A percentile compares a stretch with the other conserved stretches of the same genome.
Conservation (phyloP, 2,888 invertebrate genomes). For the Andrena dorsata region DNA sequence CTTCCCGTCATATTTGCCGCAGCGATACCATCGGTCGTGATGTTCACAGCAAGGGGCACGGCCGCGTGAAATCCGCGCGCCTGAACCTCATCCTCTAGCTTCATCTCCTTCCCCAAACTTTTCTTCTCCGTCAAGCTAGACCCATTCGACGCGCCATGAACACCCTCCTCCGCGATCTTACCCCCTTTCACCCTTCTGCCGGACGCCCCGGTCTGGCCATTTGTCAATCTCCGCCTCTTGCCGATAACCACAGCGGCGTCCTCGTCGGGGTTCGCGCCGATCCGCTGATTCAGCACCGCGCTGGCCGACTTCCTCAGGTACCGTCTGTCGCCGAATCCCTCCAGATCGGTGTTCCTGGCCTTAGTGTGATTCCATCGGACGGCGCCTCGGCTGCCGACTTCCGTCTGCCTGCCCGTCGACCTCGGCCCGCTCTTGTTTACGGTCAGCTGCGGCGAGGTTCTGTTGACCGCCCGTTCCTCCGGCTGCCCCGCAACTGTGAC, state of each 20-base stretch:
- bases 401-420: constrained; percentile 62
- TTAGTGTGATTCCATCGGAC: constrained; percentile 76
- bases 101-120: constrained; percentile 6
- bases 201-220: constrained; percentile 33
- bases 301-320: constrained; percentile 75
- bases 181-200: constrained; percentile 49
- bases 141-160: constrained; percentile 1
- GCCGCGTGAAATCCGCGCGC: constrained; percentile 18
- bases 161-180: constrained; percentile 24
- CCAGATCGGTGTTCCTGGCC: constrained; percentile 59
- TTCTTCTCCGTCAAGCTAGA: constrained; percentile 20
- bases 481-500: constrained; percentile 60
- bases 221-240: constrained; percentile 60
- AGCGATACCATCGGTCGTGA: constrained; percentile 13
- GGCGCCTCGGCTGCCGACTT: constrained; percentile 63
- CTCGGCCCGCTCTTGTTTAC: constrained; percentile 61
- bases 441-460: constrained; percentile 57
- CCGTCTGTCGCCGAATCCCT: constrained; percentile 65
- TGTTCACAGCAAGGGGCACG: constrained; percentile 11
- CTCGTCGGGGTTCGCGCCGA: constrained; percentile 51
- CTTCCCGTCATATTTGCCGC: constrained; percentile 39
- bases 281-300: constrained; percentile 78
- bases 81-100: constrained; percentile 25
- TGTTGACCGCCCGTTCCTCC: constrained; percentile 62
- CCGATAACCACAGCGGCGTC: background rate